Evolutionary conservation across 1,140 invertebrate genomes (phyloP).

Genomic region (Mya arenaria): DNA sequence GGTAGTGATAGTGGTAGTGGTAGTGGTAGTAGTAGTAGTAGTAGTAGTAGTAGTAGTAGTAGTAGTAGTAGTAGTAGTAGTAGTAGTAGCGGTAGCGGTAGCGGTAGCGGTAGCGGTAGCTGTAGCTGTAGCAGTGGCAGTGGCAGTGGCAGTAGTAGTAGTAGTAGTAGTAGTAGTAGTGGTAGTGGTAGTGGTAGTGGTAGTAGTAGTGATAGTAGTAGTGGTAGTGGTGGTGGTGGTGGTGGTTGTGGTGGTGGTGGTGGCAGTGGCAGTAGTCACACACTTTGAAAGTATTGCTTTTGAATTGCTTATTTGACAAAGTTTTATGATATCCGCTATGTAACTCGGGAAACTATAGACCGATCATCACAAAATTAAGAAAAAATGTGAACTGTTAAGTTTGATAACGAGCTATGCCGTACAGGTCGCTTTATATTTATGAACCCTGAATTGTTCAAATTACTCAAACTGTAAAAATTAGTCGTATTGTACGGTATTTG

Average conservation of each 20-base stretch:
- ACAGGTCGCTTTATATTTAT: too few species aligned
- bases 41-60: not conserved
- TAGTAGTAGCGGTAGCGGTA: not conserved
- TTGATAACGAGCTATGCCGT: too few species aligned
- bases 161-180: not conserved
- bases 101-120: not conserved
- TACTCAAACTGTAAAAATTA: too few species aligned
- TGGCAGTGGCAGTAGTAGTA: not conserved
- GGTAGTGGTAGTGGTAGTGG: not conserved
- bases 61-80: not conserved
- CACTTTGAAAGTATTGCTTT: too few species aligned
- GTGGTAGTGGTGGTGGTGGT: not conserved
- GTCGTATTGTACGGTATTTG: too few species aligned
- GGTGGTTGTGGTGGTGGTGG: not conserved
- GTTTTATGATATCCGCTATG: too few species aligned
- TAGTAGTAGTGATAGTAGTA: not conserved
- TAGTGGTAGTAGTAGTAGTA: not conserved
- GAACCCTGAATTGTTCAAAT: too few species aligned
- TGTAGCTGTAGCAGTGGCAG: not conserved
- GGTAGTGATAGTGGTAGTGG: not conserved
- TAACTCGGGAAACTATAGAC: too few species aligned
- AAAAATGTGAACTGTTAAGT: too few species aligned
- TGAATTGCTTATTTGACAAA: too few species aligned
- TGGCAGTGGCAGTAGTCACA: not conserved
- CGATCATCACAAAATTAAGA: too few species aligned